A percentile compares a stretch with the other conserved stretches of the same genome.
Evolutionary conservation across 2,888 invertebrate genomes (phyloP).

Genomic region (Ormyrus pomaceus): DNA sequence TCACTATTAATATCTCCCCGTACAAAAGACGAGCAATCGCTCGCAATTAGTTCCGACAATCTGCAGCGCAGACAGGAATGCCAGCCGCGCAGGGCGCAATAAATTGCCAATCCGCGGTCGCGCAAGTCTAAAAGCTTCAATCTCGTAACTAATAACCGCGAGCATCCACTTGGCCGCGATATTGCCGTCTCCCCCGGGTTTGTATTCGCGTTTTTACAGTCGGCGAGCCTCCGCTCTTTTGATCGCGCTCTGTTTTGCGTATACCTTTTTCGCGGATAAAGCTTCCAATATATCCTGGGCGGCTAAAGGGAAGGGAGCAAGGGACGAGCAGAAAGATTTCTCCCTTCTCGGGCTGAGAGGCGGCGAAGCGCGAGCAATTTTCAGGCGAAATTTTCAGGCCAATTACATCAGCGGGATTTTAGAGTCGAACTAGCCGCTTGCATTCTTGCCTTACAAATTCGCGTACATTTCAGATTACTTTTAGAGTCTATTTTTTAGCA

Average conservation of each 20-base stretch:
- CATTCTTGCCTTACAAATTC: slow-evolving; percentile 26
- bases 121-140: slow-evolving; percentile 25
- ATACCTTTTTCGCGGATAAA: slow-evolving; percentile 61
- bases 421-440: slow-evolving; percentile 55
- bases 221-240: slow-evolving; percentile 32
- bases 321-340: slow-evolving; percentile 38
- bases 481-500: slow-evolving; percentile 2
- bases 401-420: slow-evolving; percentile 53
- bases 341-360: neutral
- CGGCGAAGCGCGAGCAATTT: slow-evolving; percentile 15
- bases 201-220: slow-evolving; percentile 28
- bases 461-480: neutral
- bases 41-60: no score
- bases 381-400: slow-evolving; percentile 47
- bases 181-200: neutral
- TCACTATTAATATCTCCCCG: no score
- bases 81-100: no score
- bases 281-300: slow-evolving; percentile 67
- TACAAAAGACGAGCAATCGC: no score
- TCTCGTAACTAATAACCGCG: slow-evolving; percentile 12
- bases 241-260: slow-evolving; percentile 47
- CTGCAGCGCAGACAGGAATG: no score
- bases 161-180: slow-evolving; percentile 2
- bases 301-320: slow-evolving; percentile 4
- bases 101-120: neutral